A percentile compares a stretch with the other conserved stretches of the same genome.
Evolutionary conservation across 2,113 vertebrate genomes (phyloP).

Genomic region (human): DNA sequence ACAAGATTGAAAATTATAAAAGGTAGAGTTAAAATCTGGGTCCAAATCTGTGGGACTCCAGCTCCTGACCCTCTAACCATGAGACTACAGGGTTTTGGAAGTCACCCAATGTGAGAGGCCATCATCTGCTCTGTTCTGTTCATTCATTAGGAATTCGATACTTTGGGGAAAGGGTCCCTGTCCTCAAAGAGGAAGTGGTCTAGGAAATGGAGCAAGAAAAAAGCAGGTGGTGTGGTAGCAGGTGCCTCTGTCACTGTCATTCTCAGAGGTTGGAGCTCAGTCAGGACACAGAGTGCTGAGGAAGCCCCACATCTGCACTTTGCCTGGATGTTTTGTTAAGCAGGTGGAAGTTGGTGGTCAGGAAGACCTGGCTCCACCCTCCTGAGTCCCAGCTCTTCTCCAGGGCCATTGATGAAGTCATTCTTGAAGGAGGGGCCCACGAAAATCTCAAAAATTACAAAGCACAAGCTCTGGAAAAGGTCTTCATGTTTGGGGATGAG

Average conservation of each 20-base stretch:
- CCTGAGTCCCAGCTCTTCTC: background rate
- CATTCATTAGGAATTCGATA: background rate
- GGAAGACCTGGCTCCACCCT: background rate
- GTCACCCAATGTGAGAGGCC: background rate
- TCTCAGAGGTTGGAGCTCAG: background rate
- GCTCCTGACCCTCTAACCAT: background rate
- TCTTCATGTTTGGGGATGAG: background rate
- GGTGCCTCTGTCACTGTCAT: background rate
- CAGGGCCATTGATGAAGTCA: background rate
- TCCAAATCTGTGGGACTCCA: background rate
- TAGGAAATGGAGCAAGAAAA: background rate
- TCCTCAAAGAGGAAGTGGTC: background rate
- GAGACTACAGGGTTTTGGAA: background rate
- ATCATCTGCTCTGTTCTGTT: background rate
- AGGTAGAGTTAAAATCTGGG: background rate
- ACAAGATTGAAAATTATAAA: background rate
- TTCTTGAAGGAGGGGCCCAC: background rate
- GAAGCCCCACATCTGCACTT: background rate
- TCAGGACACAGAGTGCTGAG: background rate
- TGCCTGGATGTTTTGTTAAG: background rate
- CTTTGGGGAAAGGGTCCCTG: background rate
- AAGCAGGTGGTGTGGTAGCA: background rate
- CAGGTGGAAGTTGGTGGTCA: background rate
- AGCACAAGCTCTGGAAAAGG: background rate
- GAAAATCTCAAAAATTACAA: background rate